Evolutionary conservation across 2,888 invertebrate genomes (phyloP).

Genomic region (Acronicta leporina): DNA sequence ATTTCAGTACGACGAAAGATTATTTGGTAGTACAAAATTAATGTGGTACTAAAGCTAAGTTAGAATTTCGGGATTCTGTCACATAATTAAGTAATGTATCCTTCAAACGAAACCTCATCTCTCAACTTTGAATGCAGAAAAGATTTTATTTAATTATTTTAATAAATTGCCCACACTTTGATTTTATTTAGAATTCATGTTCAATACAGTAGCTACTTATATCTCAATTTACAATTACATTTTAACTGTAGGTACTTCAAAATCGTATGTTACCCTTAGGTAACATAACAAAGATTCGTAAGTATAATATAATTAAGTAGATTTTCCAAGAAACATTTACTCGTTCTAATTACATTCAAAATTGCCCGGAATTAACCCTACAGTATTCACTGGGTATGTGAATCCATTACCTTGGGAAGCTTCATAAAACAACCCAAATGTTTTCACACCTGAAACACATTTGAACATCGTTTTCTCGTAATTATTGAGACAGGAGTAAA

Average conservation of each 20-base stretch:
- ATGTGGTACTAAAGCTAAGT: constrained; percentile 27
- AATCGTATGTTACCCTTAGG: too few species aligned
- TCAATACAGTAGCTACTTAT: too few species aligned
- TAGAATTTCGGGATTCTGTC: constrained; percentile 25
- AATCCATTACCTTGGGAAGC: constrained; percentile 50
- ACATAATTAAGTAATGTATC: too few species aligned
- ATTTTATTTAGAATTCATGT: too few species aligned
- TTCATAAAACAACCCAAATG: constrained; percentile 60
- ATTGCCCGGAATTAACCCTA: constrained; percentile 37
- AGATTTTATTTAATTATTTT: too few species aligned
- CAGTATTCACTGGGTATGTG: constrained; percentile 40
- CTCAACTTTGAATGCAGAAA: too few species aligned
- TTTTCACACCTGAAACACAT: constrained; percentile 62
- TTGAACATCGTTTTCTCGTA: constrained; percentile 57
- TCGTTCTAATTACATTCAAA: constrained; percentile 47
- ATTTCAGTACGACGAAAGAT: constrained; percentile 56
- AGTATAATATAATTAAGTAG: constrained; percentile 34
- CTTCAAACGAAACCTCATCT: too few species aligned
- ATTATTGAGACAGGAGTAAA: constrained; percentile 56
- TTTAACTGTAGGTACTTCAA: too few species aligned
- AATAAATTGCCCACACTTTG: too few species aligned
- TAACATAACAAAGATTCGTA: constrained; percentile 5
- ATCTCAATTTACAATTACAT: too few species aligned
- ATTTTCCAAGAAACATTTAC: constrained; percentile 34
- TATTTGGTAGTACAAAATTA: constrained; percentile 47